A percentile compares a stretch with the other conserved stretches of the same genome.
phyloP scores from a whole-genome alignment of 2,797 vertebrate genomes.

The Falco columbarius region DNA sequence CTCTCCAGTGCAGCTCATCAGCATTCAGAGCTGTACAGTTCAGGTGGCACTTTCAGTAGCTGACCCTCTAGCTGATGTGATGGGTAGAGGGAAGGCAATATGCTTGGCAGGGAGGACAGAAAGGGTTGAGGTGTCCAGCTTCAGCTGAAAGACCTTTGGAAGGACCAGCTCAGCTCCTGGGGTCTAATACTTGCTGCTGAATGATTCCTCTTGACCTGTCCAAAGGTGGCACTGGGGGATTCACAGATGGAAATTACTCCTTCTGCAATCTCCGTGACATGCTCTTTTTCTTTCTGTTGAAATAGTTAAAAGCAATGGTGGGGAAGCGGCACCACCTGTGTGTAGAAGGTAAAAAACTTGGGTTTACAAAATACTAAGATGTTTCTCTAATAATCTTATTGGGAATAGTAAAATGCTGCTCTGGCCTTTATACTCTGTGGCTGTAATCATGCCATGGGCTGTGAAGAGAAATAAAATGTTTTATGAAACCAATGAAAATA shows the following conservation, averaged over 20 bases:
- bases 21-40: not conserved
- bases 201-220: not conserved
- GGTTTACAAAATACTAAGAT: not conserved
- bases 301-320: not conserved
- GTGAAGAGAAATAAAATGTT: not conserved
- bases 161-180: not conserved
- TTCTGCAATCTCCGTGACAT: not conserved
- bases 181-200: not conserved
- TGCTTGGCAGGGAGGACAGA: not conserved
- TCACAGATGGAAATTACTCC: not conserved
- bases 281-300: not conserved
- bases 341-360: not conserved
- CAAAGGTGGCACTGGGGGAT: not conserved
- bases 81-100: fast-evolving
- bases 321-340: not conserved
- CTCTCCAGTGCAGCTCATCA: not conserved
- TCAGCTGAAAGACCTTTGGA: not conserved
- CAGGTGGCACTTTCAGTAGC: not conserved
- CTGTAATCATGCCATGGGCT: not conserved
- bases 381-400: not conserved
- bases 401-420: not conserved
- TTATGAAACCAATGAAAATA: not conserved
- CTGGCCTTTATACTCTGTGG: not conserved
- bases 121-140: not conserved
- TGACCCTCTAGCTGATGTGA: not conserved